phyloP scores from a whole-genome alignment of 2,797 vertebrate species.

The Trachops cirrhosus region DNA sequence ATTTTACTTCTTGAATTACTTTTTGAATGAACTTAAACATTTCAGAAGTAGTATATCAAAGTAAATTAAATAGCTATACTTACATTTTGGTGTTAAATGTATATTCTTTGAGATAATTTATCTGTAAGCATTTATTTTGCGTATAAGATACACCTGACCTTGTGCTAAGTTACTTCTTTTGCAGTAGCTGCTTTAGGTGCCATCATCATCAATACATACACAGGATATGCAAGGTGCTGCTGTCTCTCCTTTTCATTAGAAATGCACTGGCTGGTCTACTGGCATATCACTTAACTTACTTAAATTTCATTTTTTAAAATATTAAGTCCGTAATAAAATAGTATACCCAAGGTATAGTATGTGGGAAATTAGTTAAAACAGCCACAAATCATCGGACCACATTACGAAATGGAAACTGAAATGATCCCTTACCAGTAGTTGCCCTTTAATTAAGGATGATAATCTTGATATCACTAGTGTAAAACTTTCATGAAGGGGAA shows the following conservation, averaged over 20 bases:
- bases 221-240: background rate
- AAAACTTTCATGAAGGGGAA: background rate
- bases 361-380: background rate
- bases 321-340: slow-evolving; percentile 29
- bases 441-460: slow-evolving; percentile 35
- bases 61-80: background rate
- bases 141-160: background rate
- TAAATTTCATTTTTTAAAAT: slow-evolving; percentile 47
- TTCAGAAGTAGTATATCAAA: background rate
- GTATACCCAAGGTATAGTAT: background rate
- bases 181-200: background rate
- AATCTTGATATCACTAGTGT: slow-evolving; percentile 15
- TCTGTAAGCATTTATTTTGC: background rate
- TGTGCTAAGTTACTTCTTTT: background rate
- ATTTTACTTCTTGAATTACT: background rate
- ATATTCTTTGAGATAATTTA: background rate
- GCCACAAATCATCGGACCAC: background rate
- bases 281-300: background rate
- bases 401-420: slow-evolving; percentile 21
- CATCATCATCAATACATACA: background rate
- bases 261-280: background rate
- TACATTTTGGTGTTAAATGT: background rate
- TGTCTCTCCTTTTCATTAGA: background rate
- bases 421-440: background rate
- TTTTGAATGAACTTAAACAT: background rate